Evolutionary conservation across 2,797 vertebrate species (phyloP), one percentile per base, ranked within the genome.

Genomic region (Bufotes viridis): DNA sequence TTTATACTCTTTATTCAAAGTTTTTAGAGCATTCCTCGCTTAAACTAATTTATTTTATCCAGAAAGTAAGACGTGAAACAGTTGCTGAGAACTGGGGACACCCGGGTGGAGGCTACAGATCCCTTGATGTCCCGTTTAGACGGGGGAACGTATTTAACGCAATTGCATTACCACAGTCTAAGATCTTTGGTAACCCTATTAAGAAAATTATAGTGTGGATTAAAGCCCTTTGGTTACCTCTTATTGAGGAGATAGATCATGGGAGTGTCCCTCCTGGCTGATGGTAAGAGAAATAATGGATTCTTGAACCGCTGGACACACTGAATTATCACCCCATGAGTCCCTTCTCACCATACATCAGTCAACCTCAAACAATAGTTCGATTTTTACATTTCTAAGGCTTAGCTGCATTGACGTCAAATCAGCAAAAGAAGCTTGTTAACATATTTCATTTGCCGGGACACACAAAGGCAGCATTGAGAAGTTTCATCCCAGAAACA

Each of bases 361-460:
- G 58, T 65, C 42, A 78, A 18, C 74, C 49, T 13, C 42, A 55
- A 63, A 85, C 84, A 85, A 85, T 85, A 67, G 84, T 53, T 65
- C 20, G 84, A 85, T 85, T 85, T 34, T 78, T 85, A 74, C 53
- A 75, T 63, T 61, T 85, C 74, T 26, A 29, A 29, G 74, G 76
- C 84, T 65, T 34, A 78, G 74, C 60, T 53, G 84, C 84, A 51
- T 85, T 78, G 72, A 85, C 84, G 74, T 85, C 72, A 85, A 85
- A 75, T 76, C 82, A 58, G 82, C 55, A 72, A 57, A 84, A 85
- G 61, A 78, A 78, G 74, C 84, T 78, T 76, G 75, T 85, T 78
- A 85, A 78, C 74, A 63, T 85, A 85, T 85, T 85, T 85, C 9
- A 72, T 85, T 81, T 51, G 34, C 61, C 20, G 51, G 49, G 75